Base-by-base conservation (phyloP, 2,888 invertebrate genomes). In the Sinodicranocentrus sp. region DNA sequence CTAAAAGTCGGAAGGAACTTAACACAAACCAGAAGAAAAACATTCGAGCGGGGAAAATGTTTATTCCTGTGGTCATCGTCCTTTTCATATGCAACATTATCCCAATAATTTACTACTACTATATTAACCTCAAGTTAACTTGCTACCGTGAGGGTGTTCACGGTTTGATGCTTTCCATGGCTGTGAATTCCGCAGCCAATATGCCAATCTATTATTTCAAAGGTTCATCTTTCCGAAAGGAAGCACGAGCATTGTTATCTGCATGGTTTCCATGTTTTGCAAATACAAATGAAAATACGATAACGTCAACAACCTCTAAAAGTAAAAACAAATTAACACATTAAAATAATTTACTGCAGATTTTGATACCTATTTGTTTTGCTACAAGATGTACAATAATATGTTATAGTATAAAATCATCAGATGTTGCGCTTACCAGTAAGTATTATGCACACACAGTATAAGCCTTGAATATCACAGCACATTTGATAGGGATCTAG, bases 121-220 rank as follows among this genome's bases (percentile, higher is more conserved):
- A 19, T 13, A 21, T 78, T 6, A 5, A 26, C 1, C 19, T 44
- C 0, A 6, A 1, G 0, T 3, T n/a, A 28, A 28, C 17, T 1
- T 10, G 17, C 0, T 78, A 48, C 28, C 33, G 78, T 6, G 78
- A 78, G n/a, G 19, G 28, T 0, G 39, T 17, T 6, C 13, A 23
- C n/a, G 26, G 21, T 0, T 1, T 28, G 0, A 25, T n/a, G 15
- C n/a, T 78, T 13, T 68, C 33, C 13, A 6, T 61, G 13, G n/a
- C 61, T 0, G 3, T 78, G 0, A 78, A 78, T 25, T 70, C 70
- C 2, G 21, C 23, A 2, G 48, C 52, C 0, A 68, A 70, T 15
- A 2, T 78, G 33, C 48, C 70, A 6, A 70, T 78, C 61, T 78
- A 78, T 43, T 78, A 78, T 19, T 70, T 57, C 15, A 3, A 21